Conservation (phyloP, 2,113 vertebrate genomes). For the Sinocyclocheilus grahami region DNA sequence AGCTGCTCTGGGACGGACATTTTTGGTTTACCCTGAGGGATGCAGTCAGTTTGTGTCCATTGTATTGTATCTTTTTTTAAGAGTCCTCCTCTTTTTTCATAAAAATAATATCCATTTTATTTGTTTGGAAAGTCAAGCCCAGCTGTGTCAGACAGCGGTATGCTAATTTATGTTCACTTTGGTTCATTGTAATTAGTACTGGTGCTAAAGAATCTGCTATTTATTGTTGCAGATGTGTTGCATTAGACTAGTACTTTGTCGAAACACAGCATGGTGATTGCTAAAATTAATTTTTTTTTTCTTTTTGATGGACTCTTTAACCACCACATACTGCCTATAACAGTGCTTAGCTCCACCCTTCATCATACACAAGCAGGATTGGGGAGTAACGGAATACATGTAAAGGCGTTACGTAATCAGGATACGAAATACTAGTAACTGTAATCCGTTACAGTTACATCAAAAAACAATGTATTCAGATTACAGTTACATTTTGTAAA, state of each 20-base stretch:
- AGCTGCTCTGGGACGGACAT: not conserved
- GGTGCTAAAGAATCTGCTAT: conserved; percentile 12
- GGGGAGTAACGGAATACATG: too few species aligned
- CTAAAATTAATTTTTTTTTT: not conserved
- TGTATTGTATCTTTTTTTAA: not conserved
- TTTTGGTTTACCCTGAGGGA: conserved; percentile 7
- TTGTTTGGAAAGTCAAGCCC: conserved; percentile 18
- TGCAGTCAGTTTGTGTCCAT: conserved; percentile 13
- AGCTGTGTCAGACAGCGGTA: conserved; percentile 25
- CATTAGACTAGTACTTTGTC: conserved; percentile 13
- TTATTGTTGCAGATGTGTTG: conserved; percentile 43
- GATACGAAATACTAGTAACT: too few species aligned
- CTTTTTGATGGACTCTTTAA: conserved; percentile 3
- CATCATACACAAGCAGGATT: not conserved
- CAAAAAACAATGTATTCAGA: too few species aligned
- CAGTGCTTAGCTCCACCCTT: conserved; percentile 31
- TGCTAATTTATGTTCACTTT: conserved; percentile 33
- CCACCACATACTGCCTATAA: not conserved
- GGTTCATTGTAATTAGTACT: conserved; percentile 26
- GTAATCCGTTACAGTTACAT: too few species aligned
- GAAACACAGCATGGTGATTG: conserved; percentile 16
- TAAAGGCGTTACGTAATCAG: too few species aligned
- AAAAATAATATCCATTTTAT: not conserved
- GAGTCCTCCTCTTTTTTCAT: not conserved
- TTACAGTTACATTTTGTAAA: too few species aligned